Evolutionary conservation across 2,888 invertebrate species (phyloP).

Genomic region (Ariolimax columbianus): DNA sequence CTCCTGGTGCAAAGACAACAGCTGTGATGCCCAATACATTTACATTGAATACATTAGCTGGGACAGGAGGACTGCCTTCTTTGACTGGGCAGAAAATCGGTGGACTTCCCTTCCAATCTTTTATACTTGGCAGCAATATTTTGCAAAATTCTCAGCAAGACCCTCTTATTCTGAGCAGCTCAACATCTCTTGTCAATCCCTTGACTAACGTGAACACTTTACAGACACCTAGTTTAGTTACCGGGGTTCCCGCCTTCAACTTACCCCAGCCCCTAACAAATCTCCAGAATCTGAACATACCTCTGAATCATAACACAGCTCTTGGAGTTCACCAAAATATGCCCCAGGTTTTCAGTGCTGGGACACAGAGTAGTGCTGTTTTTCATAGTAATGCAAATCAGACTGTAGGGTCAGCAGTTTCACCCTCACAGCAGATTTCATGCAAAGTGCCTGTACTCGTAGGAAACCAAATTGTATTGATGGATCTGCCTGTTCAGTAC

Average conservation of each 20-base stretch:
- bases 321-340: not conserved
- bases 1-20: not conserved
- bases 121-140: not conserved
- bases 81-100: constrained; percentile 1
- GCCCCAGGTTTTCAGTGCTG: not conserved
- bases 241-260: not conserved
- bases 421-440: not conserved
- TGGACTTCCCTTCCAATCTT: not conserved
- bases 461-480: constrained; percentile 23
- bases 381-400: constrained; percentile 2
- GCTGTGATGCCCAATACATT: not conserved
- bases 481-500: constrained; percentile 7
- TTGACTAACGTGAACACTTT: not conserved
- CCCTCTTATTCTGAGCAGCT: not conserved
- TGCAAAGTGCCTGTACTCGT: constrained; percentile 19
- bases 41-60: not conserved
- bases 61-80: not conserved
- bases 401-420: not conserved
- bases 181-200: constrained; percentile 7
- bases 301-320: constrained; percentile 5
- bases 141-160: constrained; percentile 10
- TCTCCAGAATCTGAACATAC: not conserved
- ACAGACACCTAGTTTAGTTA: not conserved
- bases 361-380: not conserved
- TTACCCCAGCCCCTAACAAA: not conserved